Conservation (phyloP, 2,888 invertebrate genomes). For the Antheraea assamensis region DNA sequence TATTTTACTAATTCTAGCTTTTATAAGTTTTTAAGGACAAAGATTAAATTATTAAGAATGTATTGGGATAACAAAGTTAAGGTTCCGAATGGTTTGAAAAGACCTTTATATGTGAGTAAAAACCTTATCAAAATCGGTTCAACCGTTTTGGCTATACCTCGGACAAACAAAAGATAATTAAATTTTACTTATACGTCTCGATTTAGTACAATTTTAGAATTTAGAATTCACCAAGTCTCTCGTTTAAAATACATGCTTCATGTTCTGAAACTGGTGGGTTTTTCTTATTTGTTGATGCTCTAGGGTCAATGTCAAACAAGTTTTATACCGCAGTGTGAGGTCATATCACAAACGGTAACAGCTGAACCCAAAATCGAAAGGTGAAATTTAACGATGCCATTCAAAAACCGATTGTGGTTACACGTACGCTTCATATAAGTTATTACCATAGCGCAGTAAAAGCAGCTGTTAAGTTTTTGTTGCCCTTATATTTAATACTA, state of each 20-base stretch:
- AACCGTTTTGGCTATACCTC: too few species aligned
- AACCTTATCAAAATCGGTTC: too few species aligned
- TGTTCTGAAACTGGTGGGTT: not conserved
- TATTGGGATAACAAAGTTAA: too few species aligned
- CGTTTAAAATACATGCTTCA: not conserved
- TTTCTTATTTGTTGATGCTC: not conserved
- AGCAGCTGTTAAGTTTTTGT: not conserved
- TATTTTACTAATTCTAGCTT: too few species aligned
- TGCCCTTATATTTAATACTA: too few species aligned
- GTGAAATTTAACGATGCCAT: constrained; percentile 13
- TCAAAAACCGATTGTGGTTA: not conserved
- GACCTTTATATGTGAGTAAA: too few species aligned
- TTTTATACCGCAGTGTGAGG: not conserved
- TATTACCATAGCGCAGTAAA: not conserved
- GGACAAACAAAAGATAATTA: too few species aligned
- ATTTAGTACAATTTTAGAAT: too few species aligned
- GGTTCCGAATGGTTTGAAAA: too few species aligned
- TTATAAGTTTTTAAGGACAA: too few species aligned
- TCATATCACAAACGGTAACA: not conserved
- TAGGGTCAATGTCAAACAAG: not conserved
- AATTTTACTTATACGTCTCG: too few species aligned
- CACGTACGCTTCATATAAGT: not conserved
- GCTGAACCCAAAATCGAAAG: constrained; percentile 9
- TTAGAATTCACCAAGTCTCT: not conserved
- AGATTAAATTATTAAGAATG: too few species aligned